Evolutionary conservation across 2,113 vertebrate genomes (phyloP).

Genomic region (Bothrops jararaca): DNA sequence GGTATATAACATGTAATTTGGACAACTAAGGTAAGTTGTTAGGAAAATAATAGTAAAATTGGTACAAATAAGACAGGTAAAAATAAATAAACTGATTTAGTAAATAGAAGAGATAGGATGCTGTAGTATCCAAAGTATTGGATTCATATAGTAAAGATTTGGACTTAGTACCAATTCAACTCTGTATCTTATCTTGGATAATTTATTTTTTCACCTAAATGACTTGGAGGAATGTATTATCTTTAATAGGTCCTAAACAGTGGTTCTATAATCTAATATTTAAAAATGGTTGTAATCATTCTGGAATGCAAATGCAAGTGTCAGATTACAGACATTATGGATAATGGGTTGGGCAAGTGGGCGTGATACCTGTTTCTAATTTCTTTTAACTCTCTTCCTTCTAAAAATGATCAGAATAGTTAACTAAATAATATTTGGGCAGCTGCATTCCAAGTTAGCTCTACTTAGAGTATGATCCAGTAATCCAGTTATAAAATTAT

Average conservation of each 20-base stretch:
- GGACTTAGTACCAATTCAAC: neutral
- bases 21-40: neutral
- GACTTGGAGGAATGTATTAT: neutral
- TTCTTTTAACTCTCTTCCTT: neutral
- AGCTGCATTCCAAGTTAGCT: neutral
- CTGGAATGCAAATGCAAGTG: neutral
- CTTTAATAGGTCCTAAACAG: neutral
- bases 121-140: neutral
- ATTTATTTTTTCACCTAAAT: neutral
- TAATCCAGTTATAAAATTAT: neutral
- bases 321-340: neutral
- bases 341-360: neutral
- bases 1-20: neutral
- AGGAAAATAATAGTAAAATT: neutral
- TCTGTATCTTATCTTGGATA: neutral
- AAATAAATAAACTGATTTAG: neutral
- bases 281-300: neutral
- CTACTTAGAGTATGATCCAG: neutral
- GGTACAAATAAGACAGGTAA: neutral
- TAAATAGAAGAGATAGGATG: neutral
- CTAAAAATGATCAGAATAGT: neutral
- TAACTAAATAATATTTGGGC: neutral
- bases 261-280: neutral
- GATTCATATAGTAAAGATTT: neutral
- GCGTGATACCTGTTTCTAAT: neutral